Base-by-base conservation (phyloP, 2,113 vertebrate genomes). In the Pleuronectes platessa region DNA sequence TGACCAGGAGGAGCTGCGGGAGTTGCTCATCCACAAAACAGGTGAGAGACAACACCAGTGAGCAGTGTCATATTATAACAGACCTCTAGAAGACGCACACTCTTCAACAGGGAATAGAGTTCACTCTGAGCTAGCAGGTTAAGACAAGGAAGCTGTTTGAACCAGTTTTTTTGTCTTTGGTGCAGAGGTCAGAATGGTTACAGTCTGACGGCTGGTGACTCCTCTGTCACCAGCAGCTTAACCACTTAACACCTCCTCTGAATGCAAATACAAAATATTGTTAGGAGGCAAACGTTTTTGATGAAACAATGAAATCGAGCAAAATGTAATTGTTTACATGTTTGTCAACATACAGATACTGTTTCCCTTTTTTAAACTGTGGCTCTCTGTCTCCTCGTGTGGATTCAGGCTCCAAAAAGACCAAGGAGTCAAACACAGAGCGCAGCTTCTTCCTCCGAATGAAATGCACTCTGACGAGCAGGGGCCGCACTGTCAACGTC, bases 391-490 rank as follows among this genome's bases (percentile, higher is more conserved):
- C 40, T 88, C 2, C 15, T 86, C 10, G 0, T 86, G 35, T 85
- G 27, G 47, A 72, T 75, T 85, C 88, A 99, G 98, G 96, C 81
- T 93, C 95, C 73, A 99, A 97, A 94, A 99, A 97, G 89, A 90
- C 93, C 68, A 98, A 95, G 91, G 97, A 98, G 66, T 93, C 94
- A 78, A 98, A 95, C 84, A 96, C 97, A 26, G 97, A 97, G 71
- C 93, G 98, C 77, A 97, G 93, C 92, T 97, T 98, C 92, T 97
- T 99, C 86, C 95, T 99, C 76, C 93, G 98, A 86, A 98, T 99
- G 98, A 99, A 99, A 85, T 99, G 98, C 84, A 99, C 98, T 0
- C 92, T 99, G 68, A 99, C 98, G 26, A 99, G 95, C 92, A 93
- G 97, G 53, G 98, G 98, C 64, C 96, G 97, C 90, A 99, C 97